These are phyloP conservation scores for Petrocephalus microphthalmus DNA, from an alignment of 2,113 vertebrate genomes.

Conservation along the genomic window DNA sequence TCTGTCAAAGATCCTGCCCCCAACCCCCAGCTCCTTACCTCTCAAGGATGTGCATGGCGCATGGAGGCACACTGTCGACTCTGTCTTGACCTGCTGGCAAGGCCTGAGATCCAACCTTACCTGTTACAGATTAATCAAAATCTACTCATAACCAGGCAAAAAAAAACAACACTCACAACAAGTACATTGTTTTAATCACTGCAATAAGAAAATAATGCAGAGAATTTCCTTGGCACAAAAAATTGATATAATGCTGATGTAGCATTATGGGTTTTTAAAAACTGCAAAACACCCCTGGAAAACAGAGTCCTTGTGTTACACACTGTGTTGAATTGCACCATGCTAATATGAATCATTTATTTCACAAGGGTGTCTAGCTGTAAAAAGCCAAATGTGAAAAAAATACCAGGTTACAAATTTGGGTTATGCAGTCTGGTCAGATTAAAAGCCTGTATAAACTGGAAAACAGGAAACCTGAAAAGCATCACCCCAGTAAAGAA, in stretches of 20 bases:
- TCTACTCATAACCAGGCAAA: not conserved
- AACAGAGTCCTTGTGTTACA: not conserved
- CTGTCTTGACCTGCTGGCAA: constrained; percentile 42
- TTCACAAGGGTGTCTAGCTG: not conserved
- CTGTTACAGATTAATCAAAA: constrained; percentile 21
- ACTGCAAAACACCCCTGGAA: too few relatives aligned
- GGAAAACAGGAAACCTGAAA: not conserved
- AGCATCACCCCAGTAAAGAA: not conserved
- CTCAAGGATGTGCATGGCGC: constrained; percentile 38
- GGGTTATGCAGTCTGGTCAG: not conserved
- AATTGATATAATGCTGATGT: not conserved
- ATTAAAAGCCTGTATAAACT: not conserved
- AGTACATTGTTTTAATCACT: not conserved
- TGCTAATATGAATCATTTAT: not conserved
- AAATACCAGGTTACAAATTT: not conserved
- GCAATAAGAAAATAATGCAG: not conserved
- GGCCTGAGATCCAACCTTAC: constrained; percentile 39
- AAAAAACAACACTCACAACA: not conserved
- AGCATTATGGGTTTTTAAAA: not conserved
- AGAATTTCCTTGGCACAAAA: not conserved
- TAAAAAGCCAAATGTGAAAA: not conserved
- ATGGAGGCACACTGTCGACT: constrained; percentile 38
- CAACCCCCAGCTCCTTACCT: constrained; percentile 25
- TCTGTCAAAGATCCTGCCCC: not conserved
- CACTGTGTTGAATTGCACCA: not conserved